Conservation (phyloP, 2,888 invertebrate genomes). For the Drosophila nr. perissopoda region DNA sequence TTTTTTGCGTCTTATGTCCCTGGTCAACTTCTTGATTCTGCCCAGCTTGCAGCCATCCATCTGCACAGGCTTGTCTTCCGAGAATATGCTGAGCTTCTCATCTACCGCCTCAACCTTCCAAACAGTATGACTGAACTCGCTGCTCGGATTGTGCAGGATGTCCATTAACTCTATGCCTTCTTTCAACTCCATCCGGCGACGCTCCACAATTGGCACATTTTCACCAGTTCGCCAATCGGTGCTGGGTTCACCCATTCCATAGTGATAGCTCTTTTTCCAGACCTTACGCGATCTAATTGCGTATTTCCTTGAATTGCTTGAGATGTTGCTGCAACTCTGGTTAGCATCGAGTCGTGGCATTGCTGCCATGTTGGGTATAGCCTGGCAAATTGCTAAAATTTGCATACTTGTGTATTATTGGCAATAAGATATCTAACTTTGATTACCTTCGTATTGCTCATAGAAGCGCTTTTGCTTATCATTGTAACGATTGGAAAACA, state of each 20-base stretch:
- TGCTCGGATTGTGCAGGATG: slow-evolving; percentile 6
- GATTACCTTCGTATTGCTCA: slow-evolving; percentile 53
- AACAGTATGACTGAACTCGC: slow-evolving; percentile 57
- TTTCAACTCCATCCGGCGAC: slow-evolving; percentile 50
- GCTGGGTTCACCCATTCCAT: slow-evolving; percentile 39
- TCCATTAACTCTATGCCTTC: slow-evolving; percentile 51
- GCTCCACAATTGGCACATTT: slow-evolving; percentile 55
- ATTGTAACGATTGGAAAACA: slow-evolving; percentile 61
- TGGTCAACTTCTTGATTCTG: slow-evolving; percentile 39
- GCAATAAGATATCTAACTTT: neutral
- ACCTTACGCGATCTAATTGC: neutral
- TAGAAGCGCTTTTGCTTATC: slow-evolving; percentile 34
- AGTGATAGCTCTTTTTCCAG: slow-evolving; percentile 25
- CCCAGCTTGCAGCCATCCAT: slow-evolving; percentile 18
- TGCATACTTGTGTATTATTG: neutral
- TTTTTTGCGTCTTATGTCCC: slow-evolving; percentile 16
- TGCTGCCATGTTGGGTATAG: slow-evolving; percentile 24
- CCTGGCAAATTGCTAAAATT: slow-evolving; percentile 27
- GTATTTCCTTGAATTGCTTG: neutral
- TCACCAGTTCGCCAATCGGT: slow-evolving; percentile 61
- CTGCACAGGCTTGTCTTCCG: neutral
- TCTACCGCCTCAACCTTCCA: slow-evolving; percentile 47
- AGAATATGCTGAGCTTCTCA: slow-evolving; percentile 3
- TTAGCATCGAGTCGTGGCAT: slow-evolving; percentile 8
- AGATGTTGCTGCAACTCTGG: neutral